Percentiles rank a stretch among this genome's conserved stretches.
These are phyloP conservation scores for Deilephila porcellus DNA, from an alignment of 2,888 invertebrate species.

Conservation along the genomic window DNA sequence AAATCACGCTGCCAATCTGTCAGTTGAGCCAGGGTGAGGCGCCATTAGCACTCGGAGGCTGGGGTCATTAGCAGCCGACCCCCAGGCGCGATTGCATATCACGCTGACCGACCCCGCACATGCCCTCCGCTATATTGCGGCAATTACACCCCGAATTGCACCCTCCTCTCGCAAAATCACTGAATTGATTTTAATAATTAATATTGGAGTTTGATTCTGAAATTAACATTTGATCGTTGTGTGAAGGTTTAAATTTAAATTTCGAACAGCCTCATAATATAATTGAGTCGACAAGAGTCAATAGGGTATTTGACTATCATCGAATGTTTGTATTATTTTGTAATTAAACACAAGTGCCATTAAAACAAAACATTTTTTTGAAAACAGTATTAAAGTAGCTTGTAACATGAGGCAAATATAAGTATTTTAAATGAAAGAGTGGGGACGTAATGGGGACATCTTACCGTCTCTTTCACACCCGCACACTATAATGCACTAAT, in stretches of 20 bases:
- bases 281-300: no score
- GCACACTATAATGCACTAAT: no score
- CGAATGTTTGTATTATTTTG: no score
- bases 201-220: background rate
- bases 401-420: no score
- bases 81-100: slow-evolving; percentile 19
- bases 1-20: slow-evolving; percentile 15
- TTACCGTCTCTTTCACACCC: no score
- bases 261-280: no score
- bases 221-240: background rate
- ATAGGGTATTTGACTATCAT: no score
- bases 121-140: background rate
- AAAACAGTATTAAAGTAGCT: no score
- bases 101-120: slow-evolving; percentile 15
- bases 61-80: slow-evolving; percentile 22
- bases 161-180: background rate
- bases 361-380: no score
- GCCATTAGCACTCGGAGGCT: slow-evolving; percentile 13
- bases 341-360: no score
- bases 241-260: background rate
- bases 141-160: slow-evolving; percentile 9
- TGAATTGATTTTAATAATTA: slow-evolving; percentile 6
- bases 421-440: no score
- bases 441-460: no score
- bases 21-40: background rate